Percentiles rank a stretch among this genome's conserved stretches.
These are phyloP conservation scores for Gallinago nigripennis DNA, from an alignment of 2,797 vertebrate genomes.

Conservation along the genomic window DNA sequence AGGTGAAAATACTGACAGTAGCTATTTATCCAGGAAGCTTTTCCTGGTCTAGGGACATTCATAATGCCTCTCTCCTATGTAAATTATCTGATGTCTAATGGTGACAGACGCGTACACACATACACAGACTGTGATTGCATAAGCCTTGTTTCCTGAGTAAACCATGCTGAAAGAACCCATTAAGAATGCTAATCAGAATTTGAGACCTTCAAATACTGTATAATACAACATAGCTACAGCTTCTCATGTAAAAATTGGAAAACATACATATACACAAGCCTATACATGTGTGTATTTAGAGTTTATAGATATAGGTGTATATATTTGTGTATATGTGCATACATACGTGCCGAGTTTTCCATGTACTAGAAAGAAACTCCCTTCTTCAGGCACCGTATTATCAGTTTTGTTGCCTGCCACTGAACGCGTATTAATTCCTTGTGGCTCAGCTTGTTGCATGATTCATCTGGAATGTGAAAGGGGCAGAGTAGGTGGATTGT, in stretches of 20 bases:
- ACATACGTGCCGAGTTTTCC: neutral
- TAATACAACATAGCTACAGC: neutral
- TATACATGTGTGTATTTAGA: neutral
- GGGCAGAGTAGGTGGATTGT: neutral
- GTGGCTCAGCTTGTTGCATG: neutral
- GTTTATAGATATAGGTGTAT: neutral
- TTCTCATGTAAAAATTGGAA: neutral
- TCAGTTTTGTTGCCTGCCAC: neutral
- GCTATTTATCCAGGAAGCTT: constrained; percentile 22
- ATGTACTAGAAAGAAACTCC: neutral
- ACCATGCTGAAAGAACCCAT: constrained; percentile 58
- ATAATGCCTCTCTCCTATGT: constrained; percentile 53
- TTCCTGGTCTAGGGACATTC: constrained; percentile 48
- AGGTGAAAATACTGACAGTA: constrained; percentile 23
- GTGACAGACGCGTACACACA: constrained; percentile 65
- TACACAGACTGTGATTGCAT: constrained; percentile 68
- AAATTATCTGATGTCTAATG: constrained; percentile 66
- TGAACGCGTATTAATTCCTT: constrained; percentile 1
- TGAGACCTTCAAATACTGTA: neutral
- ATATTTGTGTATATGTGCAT: neutral
- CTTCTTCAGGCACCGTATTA: neutral
- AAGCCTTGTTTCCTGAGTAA: constrained; percentile 61
- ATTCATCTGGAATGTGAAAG: neutral
- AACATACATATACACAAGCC: neutral
- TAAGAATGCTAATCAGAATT: constrained; percentile 61